Conservation (phyloP, 2,797 vertebrate genomes). For the Myotis findleyi region DNA sequence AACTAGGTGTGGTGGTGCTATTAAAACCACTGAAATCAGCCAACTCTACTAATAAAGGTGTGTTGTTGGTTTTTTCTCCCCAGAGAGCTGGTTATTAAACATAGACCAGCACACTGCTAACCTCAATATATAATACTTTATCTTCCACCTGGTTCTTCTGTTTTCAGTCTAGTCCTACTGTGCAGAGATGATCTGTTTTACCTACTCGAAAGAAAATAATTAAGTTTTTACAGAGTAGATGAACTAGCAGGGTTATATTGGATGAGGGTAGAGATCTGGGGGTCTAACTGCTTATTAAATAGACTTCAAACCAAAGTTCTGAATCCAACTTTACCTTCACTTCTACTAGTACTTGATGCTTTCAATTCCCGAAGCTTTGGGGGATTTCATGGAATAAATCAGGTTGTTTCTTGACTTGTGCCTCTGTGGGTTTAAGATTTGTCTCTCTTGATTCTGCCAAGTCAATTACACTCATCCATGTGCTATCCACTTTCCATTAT, state of each 20-base stretch:
- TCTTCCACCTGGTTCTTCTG: neutral
- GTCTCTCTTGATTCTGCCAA: neutral
- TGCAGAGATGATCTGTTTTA: neutral
- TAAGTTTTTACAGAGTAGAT: neutral
- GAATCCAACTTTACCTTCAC: neutral
- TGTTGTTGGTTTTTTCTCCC: neutral
- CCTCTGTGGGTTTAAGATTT: neutral
- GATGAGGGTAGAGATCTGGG: neutral
- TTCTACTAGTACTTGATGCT: neutral
- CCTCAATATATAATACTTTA: neutral
- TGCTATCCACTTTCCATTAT: neutral
- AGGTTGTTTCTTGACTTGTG: neutral
- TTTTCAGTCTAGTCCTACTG: neutral
- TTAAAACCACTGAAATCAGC: neutral
- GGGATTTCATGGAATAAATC: neutral
- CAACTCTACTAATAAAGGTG: neutral
- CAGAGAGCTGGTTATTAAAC: neutral
- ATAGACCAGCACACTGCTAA: neutral
- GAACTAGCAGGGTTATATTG: neutral
- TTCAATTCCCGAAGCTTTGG: neutral
- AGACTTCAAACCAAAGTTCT: neutral
- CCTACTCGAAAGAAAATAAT: neutral
- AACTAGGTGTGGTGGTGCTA: neutral
- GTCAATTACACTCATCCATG: neutral
- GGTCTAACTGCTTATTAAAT: neutral